phyloP scores from a whole-genome alignment of 2,888 invertebrate species.

The Aricia artaxerxes region DNA sequence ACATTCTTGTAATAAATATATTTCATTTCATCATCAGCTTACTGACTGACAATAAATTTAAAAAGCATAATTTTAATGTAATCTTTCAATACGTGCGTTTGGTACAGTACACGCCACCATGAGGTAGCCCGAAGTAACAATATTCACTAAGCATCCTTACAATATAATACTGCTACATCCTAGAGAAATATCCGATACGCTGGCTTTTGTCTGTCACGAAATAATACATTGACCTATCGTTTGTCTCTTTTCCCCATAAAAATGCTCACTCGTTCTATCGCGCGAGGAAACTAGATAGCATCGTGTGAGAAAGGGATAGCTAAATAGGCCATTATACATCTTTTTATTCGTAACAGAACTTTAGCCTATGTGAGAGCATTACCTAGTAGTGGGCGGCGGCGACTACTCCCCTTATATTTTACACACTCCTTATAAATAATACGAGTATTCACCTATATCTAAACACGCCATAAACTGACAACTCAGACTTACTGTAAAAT shows the following conservation, averaged over 20 bases:
- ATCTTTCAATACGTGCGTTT: constrained; percentile 27
- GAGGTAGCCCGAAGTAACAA: constrained; percentile 67
- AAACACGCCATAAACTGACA: constrained; percentile 23
- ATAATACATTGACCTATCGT: neutral
- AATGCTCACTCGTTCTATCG: too few species aligned
- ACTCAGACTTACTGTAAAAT: neutral
- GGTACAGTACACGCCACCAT: constrained; percentile 57
- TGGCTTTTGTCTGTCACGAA: constrained; percentile 7
- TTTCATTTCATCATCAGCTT: too few species aligned
- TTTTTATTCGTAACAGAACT: neutral
- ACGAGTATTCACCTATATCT: constrained; percentile 37
- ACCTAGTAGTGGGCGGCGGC: constrained; percentile 33
- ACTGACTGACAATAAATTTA: neutral
- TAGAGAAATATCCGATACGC: constrained; percentile 30
- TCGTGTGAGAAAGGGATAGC: neutral
- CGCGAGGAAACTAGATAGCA: too few species aligned
- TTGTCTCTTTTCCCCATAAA: neutral
- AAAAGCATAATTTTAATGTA: neutral
- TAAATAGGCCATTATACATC: neutral
- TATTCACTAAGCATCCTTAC: constrained; percentile 50
- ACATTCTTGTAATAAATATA: too few species aligned
- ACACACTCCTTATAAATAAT: constrained; percentile 39
- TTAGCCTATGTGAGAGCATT: constrained; percentile 36
- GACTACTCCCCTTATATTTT: constrained; percentile 39
- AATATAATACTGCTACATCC: constrained; percentile 73